Percentiles rank a stretch among this genome's conserved stretches.
Conservation (phyloP, 2,113 vertebrate genomes). For the Uria lomvia region DNA sequence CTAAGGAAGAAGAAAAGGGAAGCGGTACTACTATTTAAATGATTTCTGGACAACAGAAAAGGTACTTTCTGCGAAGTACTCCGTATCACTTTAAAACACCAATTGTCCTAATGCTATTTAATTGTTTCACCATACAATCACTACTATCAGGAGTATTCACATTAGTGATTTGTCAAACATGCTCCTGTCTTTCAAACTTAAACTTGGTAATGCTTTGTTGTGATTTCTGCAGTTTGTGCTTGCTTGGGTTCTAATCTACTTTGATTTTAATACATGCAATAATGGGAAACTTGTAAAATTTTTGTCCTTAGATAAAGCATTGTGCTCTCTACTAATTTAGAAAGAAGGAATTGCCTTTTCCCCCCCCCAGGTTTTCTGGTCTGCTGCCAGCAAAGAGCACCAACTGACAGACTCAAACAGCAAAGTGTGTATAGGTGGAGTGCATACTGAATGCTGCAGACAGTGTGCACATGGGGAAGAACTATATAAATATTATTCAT, state of each 20-base stretch:
- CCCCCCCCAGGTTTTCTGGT: accelerated
- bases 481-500: background rate
- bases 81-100: background rate
- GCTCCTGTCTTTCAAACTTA: background rate
- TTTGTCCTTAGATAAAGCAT: background rate
- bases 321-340: background rate
- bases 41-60: background rate
- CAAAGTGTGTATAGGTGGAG: background rate
- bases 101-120: background rate
- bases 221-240: background rate
- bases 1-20: constrained; percentile 35
- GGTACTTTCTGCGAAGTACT: background rate
- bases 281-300: background rate
- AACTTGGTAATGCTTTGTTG: background rate
- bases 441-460: background rate
- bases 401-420: background rate
- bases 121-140: background rate
- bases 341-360: background rate
- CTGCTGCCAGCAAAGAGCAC: background rate
- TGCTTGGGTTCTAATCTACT: background rate
- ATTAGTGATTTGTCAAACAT: background rate
- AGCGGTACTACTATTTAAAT: background rate
- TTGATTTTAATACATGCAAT: background rate
- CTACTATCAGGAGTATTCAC: background rate
- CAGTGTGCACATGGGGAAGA: background rate